Conservation (phyloP, 2,797 vertebrate species). For the Cetoscarus ocellatus region DNA sequence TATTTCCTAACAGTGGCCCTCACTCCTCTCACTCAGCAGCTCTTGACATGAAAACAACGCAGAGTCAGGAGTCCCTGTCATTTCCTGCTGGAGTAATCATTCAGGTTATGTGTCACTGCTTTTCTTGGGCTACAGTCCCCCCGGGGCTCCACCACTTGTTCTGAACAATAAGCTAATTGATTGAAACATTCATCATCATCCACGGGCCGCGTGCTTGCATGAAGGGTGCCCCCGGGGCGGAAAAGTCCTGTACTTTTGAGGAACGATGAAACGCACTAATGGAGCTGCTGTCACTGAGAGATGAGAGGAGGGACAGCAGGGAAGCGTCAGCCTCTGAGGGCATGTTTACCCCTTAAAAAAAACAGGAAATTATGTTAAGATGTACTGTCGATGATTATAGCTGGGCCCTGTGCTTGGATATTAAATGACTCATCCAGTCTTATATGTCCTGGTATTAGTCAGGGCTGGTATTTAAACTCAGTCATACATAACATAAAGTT, state of each 20-base stretch:
- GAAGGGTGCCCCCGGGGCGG: slow-evolving; percentile 47
- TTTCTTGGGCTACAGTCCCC: slow-evolving; percentile 44
- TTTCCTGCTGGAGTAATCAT: slow-evolving; percentile 44
- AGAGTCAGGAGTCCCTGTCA: slow-evolving; percentile 42
- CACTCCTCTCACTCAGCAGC: slow-evolving; percentile 10
- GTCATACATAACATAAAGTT: slow-evolving; percentile 29
- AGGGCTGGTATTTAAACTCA: neutral
- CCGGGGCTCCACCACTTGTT: slow-evolving; percentile 64
- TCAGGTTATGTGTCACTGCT: slow-evolving; percentile 68
- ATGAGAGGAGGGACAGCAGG: slow-evolving; percentile 9
- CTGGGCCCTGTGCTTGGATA: neutral
- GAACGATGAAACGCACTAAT: slow-evolving; percentile 57
- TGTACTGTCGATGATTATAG: slow-evolving; percentile 4
- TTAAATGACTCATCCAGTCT: slow-evolving; percentile 5
- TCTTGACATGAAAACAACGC: slow-evolving; percentile 13
- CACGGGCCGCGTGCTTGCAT: slow-evolving; percentile 43
- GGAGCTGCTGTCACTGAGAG: slow-evolving; percentile 54
- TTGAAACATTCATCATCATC: slow-evolving; percentile 77
- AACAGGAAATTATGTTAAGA: slow-evolving; percentile 24
- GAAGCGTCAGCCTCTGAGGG: slow-evolving; percentile 9
- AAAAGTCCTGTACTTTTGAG: slow-evolving; percentile 63
- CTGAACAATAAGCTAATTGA: slow-evolving; percentile 79
- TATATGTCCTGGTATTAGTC: slow-evolving; percentile 3
- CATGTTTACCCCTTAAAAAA: slow-evolving; percentile 7
- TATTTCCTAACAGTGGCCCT: neutral